These are phyloP conservation scores for Lacerta agilis DNA, from an alignment of 2,797 vertebrate species.

Conservation along the genomic window DNA sequence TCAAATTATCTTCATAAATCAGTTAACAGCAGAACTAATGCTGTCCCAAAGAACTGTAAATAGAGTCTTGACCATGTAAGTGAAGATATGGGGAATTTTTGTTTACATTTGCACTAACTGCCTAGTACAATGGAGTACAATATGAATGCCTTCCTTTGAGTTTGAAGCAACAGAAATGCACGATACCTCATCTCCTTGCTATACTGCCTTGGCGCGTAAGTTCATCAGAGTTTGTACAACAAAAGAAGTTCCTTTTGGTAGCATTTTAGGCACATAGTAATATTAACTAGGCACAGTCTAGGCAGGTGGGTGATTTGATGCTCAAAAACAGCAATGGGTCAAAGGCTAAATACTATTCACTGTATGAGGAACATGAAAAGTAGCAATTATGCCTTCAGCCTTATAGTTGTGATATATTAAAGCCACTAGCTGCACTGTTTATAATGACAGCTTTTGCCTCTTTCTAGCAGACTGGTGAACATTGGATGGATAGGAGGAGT, in stretches of 20 bases:
- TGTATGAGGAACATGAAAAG: slow-evolving; percentile 78
- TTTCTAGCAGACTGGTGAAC: slow-evolving; percentile 63
- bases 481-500: slow-evolving; percentile 41
- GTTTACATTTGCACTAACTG: slow-evolving; percentile 28
- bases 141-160: background rate
- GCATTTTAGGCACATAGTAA: slow-evolving; percentile 53
- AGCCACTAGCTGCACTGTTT: slow-evolving; percentile 71
- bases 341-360: slow-evolving; percentile 70
- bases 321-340: slow-evolving; percentile 69
- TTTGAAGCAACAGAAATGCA: background rate
- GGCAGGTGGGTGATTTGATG: slow-evolving; percentile 62
- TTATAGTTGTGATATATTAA: slow-evolving; percentile 80
- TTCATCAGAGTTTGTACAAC: background rate
- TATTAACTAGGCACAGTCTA: slow-evolving; percentile 63
- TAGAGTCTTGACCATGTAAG: slow-evolving; percentile 4
- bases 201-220: slow-evolving; percentile 39
- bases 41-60: slow-evolving; percentile 46
- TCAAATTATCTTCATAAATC: slow-evolving; percentile 67
- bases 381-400: slow-evolving; percentile 78
- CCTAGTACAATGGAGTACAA: slow-evolving; percentile 4
- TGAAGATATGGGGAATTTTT: background rate
- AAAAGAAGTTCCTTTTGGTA: slow-evolving; percentile 39
- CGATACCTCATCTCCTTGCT: slow-evolving; percentile 1
- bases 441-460: slow-evolving; percentile 77
- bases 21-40: slow-evolving; percentile 58